Evolutionary conservation across 2,797 vertebrate genomes (phyloP).

Genomic region (Gymnothorax reevesii): DNA sequence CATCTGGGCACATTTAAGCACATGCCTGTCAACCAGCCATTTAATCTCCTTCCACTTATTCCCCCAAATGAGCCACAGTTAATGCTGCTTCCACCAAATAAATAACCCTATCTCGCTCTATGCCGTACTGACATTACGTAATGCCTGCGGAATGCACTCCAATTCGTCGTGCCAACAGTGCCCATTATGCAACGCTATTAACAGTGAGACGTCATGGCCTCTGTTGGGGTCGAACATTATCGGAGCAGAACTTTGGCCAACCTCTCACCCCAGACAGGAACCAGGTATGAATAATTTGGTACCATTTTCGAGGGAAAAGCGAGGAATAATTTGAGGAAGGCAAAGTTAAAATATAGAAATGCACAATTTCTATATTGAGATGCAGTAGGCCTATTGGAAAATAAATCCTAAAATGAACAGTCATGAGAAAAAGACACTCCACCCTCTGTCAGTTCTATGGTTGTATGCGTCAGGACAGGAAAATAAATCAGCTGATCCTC

Average conservation of each 20-base stretch:
- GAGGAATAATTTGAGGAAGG: not conserved
- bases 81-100: not conserved
- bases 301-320: not conserved
- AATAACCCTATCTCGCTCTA: not conserved
- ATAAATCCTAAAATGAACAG: not conserved
- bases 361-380: not conserved
- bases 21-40: slow-evolving; percentile 50
- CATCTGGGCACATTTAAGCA: slow-evolving; percentile 21
- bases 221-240: slow-evolving; percentile 15
- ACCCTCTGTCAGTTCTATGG: too few species aligned
- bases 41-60: slow-evolving; percentile 55
- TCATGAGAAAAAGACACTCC: too few species aligned
- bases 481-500: too few species aligned
- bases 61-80: slow-evolving; percentile 18
- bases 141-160: not conserved
- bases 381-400: not conserved
- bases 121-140: not conserved
- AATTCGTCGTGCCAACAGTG: not conserved
- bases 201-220: not conserved
- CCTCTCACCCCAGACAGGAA: not conserved
- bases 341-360: not conserved
- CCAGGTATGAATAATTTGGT: not conserved
- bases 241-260: not conserved
- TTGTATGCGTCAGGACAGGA: too few species aligned
- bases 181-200: slow-evolving; percentile 10